Base-by-base conservation (phyloP, 2,888 invertebrate species). In the Rhagonycha fulva region DNA sequence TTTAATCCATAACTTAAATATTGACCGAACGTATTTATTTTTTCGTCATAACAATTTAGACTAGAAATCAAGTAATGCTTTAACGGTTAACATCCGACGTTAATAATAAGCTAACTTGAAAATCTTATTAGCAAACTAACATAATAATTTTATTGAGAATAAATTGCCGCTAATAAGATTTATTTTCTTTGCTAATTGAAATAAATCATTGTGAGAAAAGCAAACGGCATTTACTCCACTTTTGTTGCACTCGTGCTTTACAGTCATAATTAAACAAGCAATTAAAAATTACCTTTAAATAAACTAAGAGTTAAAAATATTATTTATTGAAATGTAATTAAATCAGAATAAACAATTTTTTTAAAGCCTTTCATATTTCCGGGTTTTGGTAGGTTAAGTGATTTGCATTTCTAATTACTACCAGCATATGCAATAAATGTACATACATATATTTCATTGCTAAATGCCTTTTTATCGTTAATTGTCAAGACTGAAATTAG, bases 111-210 rank as follows among this genome's bases (percentile, higher is more conserved):
- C 47, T 47, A 47, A 47, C 47, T 47, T n/a, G 47, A 47, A 47
- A 47, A 47, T 47, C 47, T 47, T 47, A 47, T 47, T 47, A 47
- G 47, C 47, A 47, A 47, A 47, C 47, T 47, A 47, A 47, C 47
- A 47, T 47, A 47, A 47, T 47, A 47, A 47, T 47, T 47, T 47
- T 47, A 47, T 47, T 47, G 47, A 47, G 47, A 47, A 47, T 47
- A 47, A 47, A 47, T 47, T 66, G 63, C 63, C 63, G 23, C 63
- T n/a, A 66, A 66, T 26, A 26, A 66, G 63, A 14, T 66, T 66
- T 66, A 66, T 14, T 66, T 66, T 66, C 26, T 66, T 66, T 24
- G 26, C 63, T 66, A 66, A 66, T 66, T 66, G 63, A 66, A 66
- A 66, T 66, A 66, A 66, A 66, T 66, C 26, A 66, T 66, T 66